A percentile compares a stretch with the other conserved stretches of the same genome.
Evolutionary conservation across 2,888 invertebrate species (phyloP).

Genomic region (Drosophila borborema): DNA sequence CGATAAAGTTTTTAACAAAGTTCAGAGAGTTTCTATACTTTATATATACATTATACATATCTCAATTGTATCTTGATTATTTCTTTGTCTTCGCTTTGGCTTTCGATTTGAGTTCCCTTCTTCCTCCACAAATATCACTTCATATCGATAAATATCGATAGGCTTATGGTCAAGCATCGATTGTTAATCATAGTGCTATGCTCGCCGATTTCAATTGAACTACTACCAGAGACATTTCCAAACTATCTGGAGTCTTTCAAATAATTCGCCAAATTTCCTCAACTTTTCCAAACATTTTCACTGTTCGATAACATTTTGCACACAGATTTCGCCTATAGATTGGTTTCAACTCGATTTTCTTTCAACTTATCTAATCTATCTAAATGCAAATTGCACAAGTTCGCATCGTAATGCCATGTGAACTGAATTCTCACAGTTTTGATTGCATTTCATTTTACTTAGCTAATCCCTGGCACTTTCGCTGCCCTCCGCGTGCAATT

Average conservation of each 20-base stretch:
- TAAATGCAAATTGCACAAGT: not conserved
- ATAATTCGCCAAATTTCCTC: not conserved
- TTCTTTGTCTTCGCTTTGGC: too few species aligned
- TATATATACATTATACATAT: too few species aligned
- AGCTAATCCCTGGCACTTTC: constrained; percentile 21
- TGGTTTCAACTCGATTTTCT: not conserved
- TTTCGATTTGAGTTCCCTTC: too few species aligned
- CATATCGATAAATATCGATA: too few species aligned
- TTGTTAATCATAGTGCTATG: too few species aligned
- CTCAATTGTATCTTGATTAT: too few species aligned
- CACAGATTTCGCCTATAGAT: not conserved
- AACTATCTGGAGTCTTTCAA: not conserved
- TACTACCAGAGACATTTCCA: not conserved
- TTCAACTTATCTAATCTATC: not conserved
- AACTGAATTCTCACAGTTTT: constrained; percentile 11
- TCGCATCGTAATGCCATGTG: not conserved
- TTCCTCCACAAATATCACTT: too few species aligned
- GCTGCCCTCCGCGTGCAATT: not conserved
- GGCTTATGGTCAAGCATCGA: too few species aligned
- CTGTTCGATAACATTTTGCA: not conserved
- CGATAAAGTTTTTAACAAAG: not conserved
- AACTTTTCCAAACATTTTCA: not conserved
- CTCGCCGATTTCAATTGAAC: too few species aligned
- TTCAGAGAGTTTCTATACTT: not conserved
- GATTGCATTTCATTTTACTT: constrained; percentile 16